A percentile compares a stretch with the other conserved stretches of the same genome.
These are phyloP conservation scores for Odontomachus brunneus DNA, from an alignment of 1,140 invertebrate species.

Conservation along the genomic window DNA sequence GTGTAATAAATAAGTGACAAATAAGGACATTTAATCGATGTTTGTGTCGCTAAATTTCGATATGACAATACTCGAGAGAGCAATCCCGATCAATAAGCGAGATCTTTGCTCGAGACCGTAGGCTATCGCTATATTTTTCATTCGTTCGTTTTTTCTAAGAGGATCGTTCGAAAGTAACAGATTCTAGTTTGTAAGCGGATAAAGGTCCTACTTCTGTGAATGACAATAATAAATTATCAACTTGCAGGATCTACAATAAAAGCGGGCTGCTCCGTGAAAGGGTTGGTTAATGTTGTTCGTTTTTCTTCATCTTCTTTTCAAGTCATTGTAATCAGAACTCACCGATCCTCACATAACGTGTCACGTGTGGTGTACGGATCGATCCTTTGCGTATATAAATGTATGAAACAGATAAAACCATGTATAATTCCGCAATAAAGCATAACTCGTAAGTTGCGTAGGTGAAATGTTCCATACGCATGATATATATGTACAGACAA, in stretches of 20 bases:
- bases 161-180: slow-evolving; percentile 59
- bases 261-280: slow-evolving; percentile 58
- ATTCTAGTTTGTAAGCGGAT: slow-evolving; percentile 74
- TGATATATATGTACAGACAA: slow-evolving; percentile 39
- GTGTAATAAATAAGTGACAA: slow-evolving; percentile 64
- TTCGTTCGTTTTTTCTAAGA: slow-evolving; percentile 39
- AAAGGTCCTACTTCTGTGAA: slow-evolving; percentile 79
- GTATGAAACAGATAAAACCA: slow-evolving; percentile 46
- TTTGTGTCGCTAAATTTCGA: slow-evolving; percentile 27
- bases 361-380: slow-evolving; percentile 43
- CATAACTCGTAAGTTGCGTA: slow-evolving; percentile 44
- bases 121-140: slow-evolving; percentile 39
- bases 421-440: slow-evolving; percentile 50
- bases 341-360: slow-evolving; percentile 18
- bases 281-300: neutral
- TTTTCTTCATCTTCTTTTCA: slow-evolving; percentile 20
- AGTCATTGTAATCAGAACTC: neutral
- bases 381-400: slow-evolving; percentile 65
- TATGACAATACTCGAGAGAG: slow-evolving; percentile 51
- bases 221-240: slow-evolving; percentile 76
- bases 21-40: slow-evolving; percentile 52
- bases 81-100: slow-evolving; percentile 56
- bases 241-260: slow-evolving; percentile 59
- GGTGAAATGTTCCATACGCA: slow-evolving; percentile 50
- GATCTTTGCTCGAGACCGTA: slow-evolving; percentile 37